phyloP scores from a whole-genome alignment of 2,888 invertebrate genomes.

The Pheosia gnoma region DNA sequence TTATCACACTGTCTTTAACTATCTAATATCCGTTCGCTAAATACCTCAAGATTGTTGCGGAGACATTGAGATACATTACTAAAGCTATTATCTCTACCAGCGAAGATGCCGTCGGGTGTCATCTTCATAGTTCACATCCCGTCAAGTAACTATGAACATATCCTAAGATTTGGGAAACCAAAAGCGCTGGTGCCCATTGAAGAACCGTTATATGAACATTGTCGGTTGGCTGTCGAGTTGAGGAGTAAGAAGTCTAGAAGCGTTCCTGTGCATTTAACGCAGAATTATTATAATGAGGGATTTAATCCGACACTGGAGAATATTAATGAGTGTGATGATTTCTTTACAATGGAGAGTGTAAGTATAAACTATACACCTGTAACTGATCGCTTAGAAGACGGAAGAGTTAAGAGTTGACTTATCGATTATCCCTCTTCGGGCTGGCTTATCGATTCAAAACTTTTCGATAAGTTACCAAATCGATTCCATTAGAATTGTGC shows the following conservation, averaged over 20 bases:
- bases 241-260: constrained; percentile 67
- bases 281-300: constrained; percentile 66
- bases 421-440: too few species aligned
- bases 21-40: constrained; percentile 41
- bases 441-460: too few species aligned
- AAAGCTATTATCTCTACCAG: constrained; percentile 14
- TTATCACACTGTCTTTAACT: constrained; percentile 50
- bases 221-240: constrained; percentile 64
- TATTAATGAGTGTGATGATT: constrained; percentile 75
- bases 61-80: constrained; percentile 10
- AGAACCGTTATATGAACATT: constrained; percentile 53
- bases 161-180: constrained; percentile 79
- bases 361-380: constrained; percentile 41
- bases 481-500: too few species aligned
- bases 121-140: constrained; percentile 88
- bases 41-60: constrained; percentile 22
- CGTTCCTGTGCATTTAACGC: constrained; percentile 73
- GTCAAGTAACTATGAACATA: constrained; percentile 87
- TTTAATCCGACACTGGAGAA: constrained; percentile 63
- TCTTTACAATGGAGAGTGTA: constrained; percentile 88
- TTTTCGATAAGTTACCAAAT: too few species aligned
- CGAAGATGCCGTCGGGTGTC: constrained; percentile 84
- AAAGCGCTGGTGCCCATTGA: constrained; percentile 58
- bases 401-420: too few species aligned
- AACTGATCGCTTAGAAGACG: background rate